These are phyloP conservation scores for Myripristis murdjan DNA, from an alignment of 2,797 vertebrate species.

Conservation along the genomic window DNA sequence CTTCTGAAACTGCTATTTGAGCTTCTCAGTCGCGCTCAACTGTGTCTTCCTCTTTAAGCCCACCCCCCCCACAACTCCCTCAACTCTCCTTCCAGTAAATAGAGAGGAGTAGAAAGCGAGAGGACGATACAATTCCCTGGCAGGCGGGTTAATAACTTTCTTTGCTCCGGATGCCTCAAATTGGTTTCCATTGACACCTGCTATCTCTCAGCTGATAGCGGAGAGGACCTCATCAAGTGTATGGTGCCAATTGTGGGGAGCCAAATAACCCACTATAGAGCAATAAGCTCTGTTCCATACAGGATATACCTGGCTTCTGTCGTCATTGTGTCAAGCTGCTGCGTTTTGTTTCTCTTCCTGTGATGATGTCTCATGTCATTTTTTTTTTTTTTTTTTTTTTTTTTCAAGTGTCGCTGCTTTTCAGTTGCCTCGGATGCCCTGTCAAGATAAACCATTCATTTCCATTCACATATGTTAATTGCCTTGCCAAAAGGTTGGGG, in stretches of 20 bases:
- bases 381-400: slow-evolving; percentile 2
- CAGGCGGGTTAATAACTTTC: slow-evolving; percentile 81
- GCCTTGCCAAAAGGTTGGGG: slow-evolving; percentile 32
- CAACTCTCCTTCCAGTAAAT: slow-evolving; percentile 36
- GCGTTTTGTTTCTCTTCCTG: slow-evolving; percentile 18
- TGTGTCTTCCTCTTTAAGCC: neutral
- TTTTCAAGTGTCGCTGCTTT: slow-evolving; percentile 4
- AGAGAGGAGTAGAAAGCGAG: slow-evolving; percentile 40
- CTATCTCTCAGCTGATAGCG: slow-evolving; percentile 76
- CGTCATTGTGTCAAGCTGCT: slow-evolving; percentile 22
- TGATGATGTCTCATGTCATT: slow-evolving; percentile 42
- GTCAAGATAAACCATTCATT: slow-evolving; percentile 43
- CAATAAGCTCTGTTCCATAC: slow-evolving; percentile 20
- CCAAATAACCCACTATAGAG: slow-evolving; percentile 26
- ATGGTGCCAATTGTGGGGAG: slow-evolving; percentile 35
- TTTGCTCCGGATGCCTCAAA: slow-evolving; percentile 78
- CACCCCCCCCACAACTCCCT: neutral
- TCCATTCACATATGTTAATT: slow-evolving; percentile 60
- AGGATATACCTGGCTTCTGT: neutral
- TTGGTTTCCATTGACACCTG: slow-evolving; percentile 83
- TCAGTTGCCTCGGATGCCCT: slow-evolving; percentile 34
- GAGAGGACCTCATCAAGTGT: slow-evolving; percentile 77
- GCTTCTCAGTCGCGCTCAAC: neutral
- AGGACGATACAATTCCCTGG: slow-evolving; percentile 26
- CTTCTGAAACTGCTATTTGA: slow-evolving; percentile 15